phyloP scores from a whole-genome alignment of 2,113 vertebrate genomes.

The Illadopsis cleaveri region DNA sequence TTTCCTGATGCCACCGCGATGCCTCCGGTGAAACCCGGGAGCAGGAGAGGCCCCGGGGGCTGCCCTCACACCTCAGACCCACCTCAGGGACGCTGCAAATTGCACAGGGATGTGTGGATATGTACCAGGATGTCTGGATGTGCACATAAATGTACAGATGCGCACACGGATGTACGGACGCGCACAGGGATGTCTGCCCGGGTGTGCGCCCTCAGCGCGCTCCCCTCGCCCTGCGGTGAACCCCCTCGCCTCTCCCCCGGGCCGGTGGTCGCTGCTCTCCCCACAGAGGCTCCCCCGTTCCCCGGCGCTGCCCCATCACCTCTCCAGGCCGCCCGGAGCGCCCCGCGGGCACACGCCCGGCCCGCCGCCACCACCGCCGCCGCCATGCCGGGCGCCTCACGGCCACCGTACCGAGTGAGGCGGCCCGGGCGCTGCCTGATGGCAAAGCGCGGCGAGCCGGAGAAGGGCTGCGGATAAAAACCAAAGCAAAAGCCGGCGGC shows the following conservation, averaged over 20 bases:
- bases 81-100: fast-evolving
- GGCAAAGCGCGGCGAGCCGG: fast-evolving
- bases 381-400: not conserved
- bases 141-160: too few relatives aligned
- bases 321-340: not conserved
- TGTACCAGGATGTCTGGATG: fast-evolving
- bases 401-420: not conserved
- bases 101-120: too few relatives aligned
- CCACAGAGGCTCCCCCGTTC: not conserved
- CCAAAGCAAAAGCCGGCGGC: fast-evolving
- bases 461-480: fast-evolving
- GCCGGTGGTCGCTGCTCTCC: fast-evolving
- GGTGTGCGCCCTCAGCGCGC: fast-evolving
- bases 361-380: not conserved
- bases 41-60: too few relatives aligned
- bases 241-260: too few relatives aligned
- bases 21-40: fast-evolving
- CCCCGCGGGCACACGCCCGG: not conserved
- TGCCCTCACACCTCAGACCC: not conserved
- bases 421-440: not conserved
- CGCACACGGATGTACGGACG: not conserved
- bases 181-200: too few relatives aligned
- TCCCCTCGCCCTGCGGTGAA: fast-evolving
- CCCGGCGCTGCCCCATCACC: not conserved
- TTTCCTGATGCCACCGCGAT: not conserved